phyloP scores from a whole-genome alignment of 2,113 vertebrate genomes.

The Poecilia latipinna region DNA sequence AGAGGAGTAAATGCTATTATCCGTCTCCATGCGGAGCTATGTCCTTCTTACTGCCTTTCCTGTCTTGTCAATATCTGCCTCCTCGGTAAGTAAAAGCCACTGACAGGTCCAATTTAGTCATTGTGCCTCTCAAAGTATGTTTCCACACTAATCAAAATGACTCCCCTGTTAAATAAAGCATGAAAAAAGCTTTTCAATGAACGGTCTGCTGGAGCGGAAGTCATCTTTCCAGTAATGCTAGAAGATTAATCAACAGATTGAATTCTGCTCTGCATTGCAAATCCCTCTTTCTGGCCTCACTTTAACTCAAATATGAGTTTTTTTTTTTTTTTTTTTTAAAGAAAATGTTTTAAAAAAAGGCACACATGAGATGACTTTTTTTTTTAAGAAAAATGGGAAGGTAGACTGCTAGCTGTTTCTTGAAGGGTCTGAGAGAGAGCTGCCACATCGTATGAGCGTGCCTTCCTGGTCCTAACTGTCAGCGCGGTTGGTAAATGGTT shows the following conservation, averaged over 20 bases:
- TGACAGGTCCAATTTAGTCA: constrained; percentile 90
- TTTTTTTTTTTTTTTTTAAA: not conserved
- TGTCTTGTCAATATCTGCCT: constrained; percentile 79
- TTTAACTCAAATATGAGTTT: constrained; percentile 60
- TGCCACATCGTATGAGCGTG: constrained; percentile 73
- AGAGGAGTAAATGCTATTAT: constrained; percentile 2
- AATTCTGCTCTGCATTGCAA: constrained; percentile 78
- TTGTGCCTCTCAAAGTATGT: constrained; percentile 93
- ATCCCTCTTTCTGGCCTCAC: constrained; percentile 73
- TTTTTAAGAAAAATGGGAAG: constrained; percentile 34
- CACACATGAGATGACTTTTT: not conserved
- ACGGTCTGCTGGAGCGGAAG: constrained; percentile 90
- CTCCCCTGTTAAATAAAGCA: constrained; percentile 98
- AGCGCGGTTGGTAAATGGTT: constrained; percentile 66
- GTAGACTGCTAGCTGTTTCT: constrained; percentile 18
- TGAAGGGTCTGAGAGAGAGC: constrained; percentile 49
- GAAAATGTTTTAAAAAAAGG: not conserved
- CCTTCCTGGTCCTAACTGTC: constrained; percentile 58
- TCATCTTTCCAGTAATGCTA: constrained; percentile 80
- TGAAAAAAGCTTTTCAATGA: constrained; percentile 96
- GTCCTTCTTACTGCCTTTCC: constrained; percentile 39
- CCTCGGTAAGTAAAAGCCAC: constrained; percentile 81
- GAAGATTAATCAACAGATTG: constrained; percentile 91
- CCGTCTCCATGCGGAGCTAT: constrained; percentile 16
- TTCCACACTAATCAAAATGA: constrained; percentile 97